Base-by-base conservation (phyloP, 2,888 invertebrate species). In the Isoperla grammatica region DNA sequence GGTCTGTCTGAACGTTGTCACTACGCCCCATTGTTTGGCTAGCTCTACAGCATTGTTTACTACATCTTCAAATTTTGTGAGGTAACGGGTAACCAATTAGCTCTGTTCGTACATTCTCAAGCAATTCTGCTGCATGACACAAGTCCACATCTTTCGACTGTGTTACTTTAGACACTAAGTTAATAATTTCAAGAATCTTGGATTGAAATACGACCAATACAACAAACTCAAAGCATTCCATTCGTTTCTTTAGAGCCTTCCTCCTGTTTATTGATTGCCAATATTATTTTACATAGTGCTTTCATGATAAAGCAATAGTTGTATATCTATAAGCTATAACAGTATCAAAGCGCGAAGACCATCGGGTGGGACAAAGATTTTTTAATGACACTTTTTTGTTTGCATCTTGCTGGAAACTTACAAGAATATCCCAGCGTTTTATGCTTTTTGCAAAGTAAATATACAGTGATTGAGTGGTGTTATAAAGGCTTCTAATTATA, bases 221-320 rank as follows among this genome's bases (percentile, higher is more conserved):
- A 17, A 48, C 48, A 48, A 48, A 48, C 22, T 48, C 48, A 48
- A 48, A 48, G 17, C 20, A 12, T 48, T 29, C 29, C 29, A 29
- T 29, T 29, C 8, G n/a, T 29, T 29, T 29, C 8, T 48, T 48
- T 22, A 48, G 22, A 22, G 8, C 19, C 2, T 8, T 45, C 45
- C 12, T 9, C 15, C 9, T 15, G 13, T 8, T 17, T 9, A 4
- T n/a, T 45, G 17, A 9, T 15, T 17, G 19, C 15, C 19, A 45
- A 17, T 15, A 45, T 19, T 17, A 45, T 45, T 45, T 45, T 45
- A 9, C 9, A 45, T 45, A 45, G 15, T 17, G 45, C 45, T 45
- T 45, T 15, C 45, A 45, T 29, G 29, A 29, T 8, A 6, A 9
- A 19, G 17, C 15, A 17, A 17, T 45, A 45, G 15, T 19, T 15